Evolutionary conservation across 64 coral and sea anemone species (phyloP), one percentile per base, ranked within the genome.

Genomic region (Dendronephthya gigantea): DNA sequence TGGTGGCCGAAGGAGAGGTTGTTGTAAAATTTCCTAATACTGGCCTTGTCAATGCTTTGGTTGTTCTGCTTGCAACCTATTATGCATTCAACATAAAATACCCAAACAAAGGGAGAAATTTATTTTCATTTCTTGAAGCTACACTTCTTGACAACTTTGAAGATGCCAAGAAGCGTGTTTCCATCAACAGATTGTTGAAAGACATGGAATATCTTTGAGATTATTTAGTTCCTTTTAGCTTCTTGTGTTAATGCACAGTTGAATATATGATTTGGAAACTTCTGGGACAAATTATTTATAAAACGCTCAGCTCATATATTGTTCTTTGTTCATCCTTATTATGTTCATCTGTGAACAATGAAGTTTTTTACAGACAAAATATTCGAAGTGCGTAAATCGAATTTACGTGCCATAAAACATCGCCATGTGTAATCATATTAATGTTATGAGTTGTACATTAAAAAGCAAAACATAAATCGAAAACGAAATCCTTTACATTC

Each of bases 91-190:
- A 74, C 32, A 74, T 74, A 30, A 35, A 74, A 28, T 74, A 74
- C 30, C n/a, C 68, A 2, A 11, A 13, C 11, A 35, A 35, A 88
- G 39, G 45, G 22, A 82, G 75, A 32, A 88, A 49, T 45, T 39
- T 40, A 22, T 83, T 49, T 88, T 30, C 39, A 29, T 88, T 88
- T 40, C 41, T 83, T 39, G 79, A 88, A 45, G 74, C 87, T n/a
- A 72, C 79, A 30, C 40, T 88, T 27, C 49, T 88, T 37, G 79
- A 41, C 32, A 82, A 83, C 49, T 22, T 83, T 34, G 43, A 88
- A 39, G 79, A 58, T 40, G 87, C 87, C 32, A 82, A 83, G 55
- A 88, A 83, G 38, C 49, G 87, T 39, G 87, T 88, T 15, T 50
- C 75, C 43, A 50, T 88, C 35, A 35, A 89, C 33, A 84, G 84